Conservation (phyloP, 2,797 vertebrate species). For the Semaprochilodus insignis region DNA sequence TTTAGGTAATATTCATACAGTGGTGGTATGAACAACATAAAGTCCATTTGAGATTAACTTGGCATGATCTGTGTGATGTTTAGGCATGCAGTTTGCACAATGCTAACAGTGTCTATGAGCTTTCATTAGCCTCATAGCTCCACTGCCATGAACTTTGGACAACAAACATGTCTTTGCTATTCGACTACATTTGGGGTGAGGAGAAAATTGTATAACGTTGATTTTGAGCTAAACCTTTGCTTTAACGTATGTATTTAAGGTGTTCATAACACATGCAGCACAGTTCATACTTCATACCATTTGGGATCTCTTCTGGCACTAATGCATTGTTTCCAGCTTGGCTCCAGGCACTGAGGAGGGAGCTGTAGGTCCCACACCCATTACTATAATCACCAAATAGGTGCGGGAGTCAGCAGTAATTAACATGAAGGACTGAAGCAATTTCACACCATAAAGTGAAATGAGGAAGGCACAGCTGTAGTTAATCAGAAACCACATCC, state of each 20-base stretch:
- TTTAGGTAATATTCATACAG: no score
- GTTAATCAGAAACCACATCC: background rate
- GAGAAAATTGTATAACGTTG: background rate
- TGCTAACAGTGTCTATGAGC: no score
- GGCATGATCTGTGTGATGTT: background rate
- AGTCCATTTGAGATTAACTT: background rate
- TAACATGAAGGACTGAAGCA: slow-evolving; percentile 26
- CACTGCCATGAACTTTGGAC: background rate
- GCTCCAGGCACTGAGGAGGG: background rate
- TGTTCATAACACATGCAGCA: background rate
- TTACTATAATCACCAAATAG: slow-evolving; percentile 21
- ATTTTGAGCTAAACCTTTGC: background rate
- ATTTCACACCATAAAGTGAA: background rate
- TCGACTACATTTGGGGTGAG: background rate
- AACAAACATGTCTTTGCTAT: background rate
- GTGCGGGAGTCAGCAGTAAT: slow-evolving; percentile 20
- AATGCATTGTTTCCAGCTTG: slow-evolving; percentile 2
- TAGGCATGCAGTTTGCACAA: no score
- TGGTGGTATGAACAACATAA: no score
- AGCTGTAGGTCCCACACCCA: slow-evolving; percentile 1
- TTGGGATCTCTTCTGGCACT: background rate
- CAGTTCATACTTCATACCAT: background rate
- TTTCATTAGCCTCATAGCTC: background rate
- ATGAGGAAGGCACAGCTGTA: background rate
- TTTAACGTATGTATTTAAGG: background rate